Evolutionary conservation across 2,888 invertebrate species (phyloP).

Genomic region (Latheticus oryzae): DNA sequence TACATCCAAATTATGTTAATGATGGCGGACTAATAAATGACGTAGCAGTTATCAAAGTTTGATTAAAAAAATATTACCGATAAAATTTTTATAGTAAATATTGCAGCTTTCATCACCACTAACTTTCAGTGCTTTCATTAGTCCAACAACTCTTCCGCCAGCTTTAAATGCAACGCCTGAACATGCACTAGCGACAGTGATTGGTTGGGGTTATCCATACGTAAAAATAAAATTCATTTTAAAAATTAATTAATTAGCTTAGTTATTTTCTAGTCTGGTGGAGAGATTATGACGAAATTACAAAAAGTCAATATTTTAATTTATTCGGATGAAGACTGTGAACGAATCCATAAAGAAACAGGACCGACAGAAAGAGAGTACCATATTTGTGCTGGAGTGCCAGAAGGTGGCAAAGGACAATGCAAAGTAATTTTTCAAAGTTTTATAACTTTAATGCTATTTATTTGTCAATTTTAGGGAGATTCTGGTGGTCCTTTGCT

Average conservation of each 20-base stretch:
- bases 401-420: constrained; percentile 65
- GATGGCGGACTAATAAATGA: no score
- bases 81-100: constrained; percentile 1
- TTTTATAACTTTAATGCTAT: constrained; percentile 1
- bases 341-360: constrained; percentile 51
- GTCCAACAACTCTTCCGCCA: constrained; percentile 44
- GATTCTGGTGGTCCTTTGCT: constrained; percentile 45
- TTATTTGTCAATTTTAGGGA: no score
- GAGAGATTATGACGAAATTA: constrained; percentile 57
- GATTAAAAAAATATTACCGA: no score
- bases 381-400: constrained; percentile 65
- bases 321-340: constrained; percentile 62
- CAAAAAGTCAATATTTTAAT: constrained; percentile 62
- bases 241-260: neutral
- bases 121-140: constrained; percentile 39
- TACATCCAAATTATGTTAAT: no score
- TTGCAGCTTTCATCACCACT: constrained; percentile 49
- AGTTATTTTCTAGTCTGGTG: constrained; percentile 58
- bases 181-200: constrained; percentile 40
- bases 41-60: no score
- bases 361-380: constrained; percentile 52
- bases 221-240: constrained; percentile 20
- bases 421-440: constrained; percentile 57
- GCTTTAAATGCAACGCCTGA: constrained; percentile 41
- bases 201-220: constrained; percentile 47